These are phyloP conservation scores for Cichladusa arquata DNA, from an alignment of 2,113 vertebrate species.

Conservation along the genomic window DNA sequence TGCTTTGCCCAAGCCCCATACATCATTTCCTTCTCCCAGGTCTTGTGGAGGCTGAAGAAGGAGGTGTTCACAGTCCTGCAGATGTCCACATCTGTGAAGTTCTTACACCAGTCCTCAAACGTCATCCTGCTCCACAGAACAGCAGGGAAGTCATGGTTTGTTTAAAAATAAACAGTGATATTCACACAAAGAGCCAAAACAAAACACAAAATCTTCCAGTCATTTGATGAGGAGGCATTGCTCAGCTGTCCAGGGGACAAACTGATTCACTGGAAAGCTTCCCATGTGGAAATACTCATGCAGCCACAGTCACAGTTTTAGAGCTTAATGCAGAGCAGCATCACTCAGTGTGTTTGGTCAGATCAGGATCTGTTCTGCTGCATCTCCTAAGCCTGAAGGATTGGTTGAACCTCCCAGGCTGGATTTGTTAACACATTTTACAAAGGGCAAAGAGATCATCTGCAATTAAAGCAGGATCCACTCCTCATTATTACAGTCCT, in stretches of 20 bases:
- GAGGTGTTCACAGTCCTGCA: slow-evolving; percentile 90
- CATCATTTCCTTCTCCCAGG: slow-evolving; percentile 81
- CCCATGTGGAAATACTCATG: neutral
- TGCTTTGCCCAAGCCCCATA: slow-evolving; percentile 83
- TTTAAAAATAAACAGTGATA: neutral
- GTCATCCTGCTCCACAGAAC: slow-evolving; percentile 81
- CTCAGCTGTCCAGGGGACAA: neutral
- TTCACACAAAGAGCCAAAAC: neutral
- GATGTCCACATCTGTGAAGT: slow-evolving; percentile 84
- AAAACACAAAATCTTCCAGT: neutral
- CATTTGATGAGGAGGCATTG: neutral
- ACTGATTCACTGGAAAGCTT: neutral
- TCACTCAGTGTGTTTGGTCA: neutral
- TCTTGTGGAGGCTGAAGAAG: slow-evolving; percentile 83
- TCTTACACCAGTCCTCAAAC: slow-evolving; percentile 90
- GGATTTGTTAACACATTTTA: neutral
- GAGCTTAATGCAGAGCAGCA: neutral
- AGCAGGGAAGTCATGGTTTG: neutral
- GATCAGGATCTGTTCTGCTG: neutral
- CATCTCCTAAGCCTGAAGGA: neutral
- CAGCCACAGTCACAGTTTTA: neutral
- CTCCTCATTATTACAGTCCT: neutral
- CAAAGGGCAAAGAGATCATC: neutral
- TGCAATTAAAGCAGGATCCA: neutral
- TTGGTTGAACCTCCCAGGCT: neutral